Evolutionary conservation across 1,140 invertebrate species (phyloP), one percentile per base, ranked within the genome.

Genomic region (Tyrophagus putrescentiae): DNA sequence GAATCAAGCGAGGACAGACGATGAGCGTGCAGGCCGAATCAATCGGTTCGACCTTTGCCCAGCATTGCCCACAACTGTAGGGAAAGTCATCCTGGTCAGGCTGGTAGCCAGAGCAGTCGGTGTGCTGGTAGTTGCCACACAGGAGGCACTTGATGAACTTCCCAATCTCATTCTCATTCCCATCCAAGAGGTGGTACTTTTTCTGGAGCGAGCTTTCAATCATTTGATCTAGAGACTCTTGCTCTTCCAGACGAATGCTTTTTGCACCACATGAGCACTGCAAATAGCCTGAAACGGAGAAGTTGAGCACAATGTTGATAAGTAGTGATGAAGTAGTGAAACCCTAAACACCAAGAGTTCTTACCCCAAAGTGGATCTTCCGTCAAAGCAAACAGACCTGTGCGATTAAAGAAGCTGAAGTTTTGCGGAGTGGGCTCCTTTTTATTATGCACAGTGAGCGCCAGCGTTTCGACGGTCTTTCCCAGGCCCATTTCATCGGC

Each of bases 401-500:
- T n/a, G n/a, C 31, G 7, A 21, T 48, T 18, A 48, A 7, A 48
- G 6, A 48, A 48, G 45, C 31, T 48, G 21, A 39, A 39, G 13
- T 39, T 39, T 39, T 13, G 36, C 21, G 23, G 7, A 29, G 21
- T 3, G 18, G 11, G 18, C 39, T 13, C 7, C 28, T 77, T 66
- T 11, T 76, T 77, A 72, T 85, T 76, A 3, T 73, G 66, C 42
- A 86, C 67, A 64, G 86, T 76, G 58, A 80, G 77, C 16, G 82
- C 77, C 11, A 87, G 67, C 23, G 86, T 77, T 72, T 87, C 84
- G 4, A 87, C 79, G 0, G 85, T 87, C 74, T 87, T 87, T 1
- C 85, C 85, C 21, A 87, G 69, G 9, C 84, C 85, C 85, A 87
- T 88, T 72, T 87, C 84, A 73, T 88, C 85, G 18, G 83, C 84